Base-by-base conservation (phyloP, 2,113 vertebrate species). In the Callospermophilus lateralis region DNA sequence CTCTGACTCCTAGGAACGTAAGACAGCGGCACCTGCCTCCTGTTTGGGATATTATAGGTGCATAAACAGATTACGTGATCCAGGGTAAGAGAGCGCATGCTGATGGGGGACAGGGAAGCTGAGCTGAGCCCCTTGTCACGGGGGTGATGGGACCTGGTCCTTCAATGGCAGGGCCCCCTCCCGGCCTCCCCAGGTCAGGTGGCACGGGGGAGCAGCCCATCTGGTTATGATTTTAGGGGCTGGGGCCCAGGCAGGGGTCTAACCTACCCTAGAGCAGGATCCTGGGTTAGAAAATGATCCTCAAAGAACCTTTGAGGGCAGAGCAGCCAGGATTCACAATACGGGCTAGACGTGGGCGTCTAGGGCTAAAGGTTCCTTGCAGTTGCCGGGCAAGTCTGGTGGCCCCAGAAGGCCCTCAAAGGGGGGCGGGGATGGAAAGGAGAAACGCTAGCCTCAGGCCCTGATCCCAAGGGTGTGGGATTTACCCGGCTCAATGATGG, bases 11-110 rank as follows among this genome's bases (percentile, higher is more conserved):
- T 0, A 2, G 85, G 80, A 45, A 89, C 0, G 22, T 30, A 42
- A 88, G 83, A 72, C 77, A 39, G 93, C 37, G 20, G 81, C 96
- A 95, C 97, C 98, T 96, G 98, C 94, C 89, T 95, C 94, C 95
- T 86, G 1, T 19, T 95, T 94, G 96, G 94, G 90, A 97, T 97
- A 84, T 93, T n/a, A 0, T 37, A 96, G 84, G 97, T 91, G 85
- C 90, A 10, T 0, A 32, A 97, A 89, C 53, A 67, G 96, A 92
- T 95, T 53, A 45, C 0, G 1, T 30, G 48, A 81, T 90, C 76
- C 84, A 11, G 78, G 78, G 81, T 3, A 77, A 95, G 95, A 88
- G 83, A 28, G 32, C 0, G 20, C 28, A 77, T 20, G 86, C 93
- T 97, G 67, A 95, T 1, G 61, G 95, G 90, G 48, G 63, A 6